Conservation (phyloP, 2,888 invertebrate species). For the Abrostola tripartita region DNA sequence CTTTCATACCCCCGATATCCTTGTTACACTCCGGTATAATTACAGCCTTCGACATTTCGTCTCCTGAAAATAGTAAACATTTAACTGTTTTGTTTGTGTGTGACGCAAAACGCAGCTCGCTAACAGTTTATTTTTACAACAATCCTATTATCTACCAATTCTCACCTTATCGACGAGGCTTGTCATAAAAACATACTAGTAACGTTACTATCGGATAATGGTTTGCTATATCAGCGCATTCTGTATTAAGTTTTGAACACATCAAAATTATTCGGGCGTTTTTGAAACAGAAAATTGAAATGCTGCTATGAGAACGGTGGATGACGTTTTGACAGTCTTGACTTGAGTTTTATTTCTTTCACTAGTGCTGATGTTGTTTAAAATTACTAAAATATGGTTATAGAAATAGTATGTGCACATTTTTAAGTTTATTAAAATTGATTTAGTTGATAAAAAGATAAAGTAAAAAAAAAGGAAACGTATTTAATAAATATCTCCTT, state of each 20-base stretch:
- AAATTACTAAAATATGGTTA: neutral
- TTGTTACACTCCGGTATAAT: conserved; percentile 80
- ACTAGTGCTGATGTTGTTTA: conserved; percentile 25
- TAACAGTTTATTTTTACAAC: conserved; percentile 78
- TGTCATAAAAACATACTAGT: conserved; percentile 80
- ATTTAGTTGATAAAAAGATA: no score
- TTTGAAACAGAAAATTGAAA: conserved; percentile 72
- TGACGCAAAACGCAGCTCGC: conserved; percentile 75
- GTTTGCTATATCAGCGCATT: conserved; percentile 66
- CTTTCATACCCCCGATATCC: conserved; percentile 77
- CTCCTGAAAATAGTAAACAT: conserved; percentile 80
- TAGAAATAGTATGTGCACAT: no score
- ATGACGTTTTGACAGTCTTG: conserved; percentile 66
- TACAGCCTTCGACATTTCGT: conserved; percentile 83
- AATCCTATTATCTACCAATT: conserved; percentile 21
- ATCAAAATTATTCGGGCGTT: conserved; percentile 61
- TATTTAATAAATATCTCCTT: neutral
- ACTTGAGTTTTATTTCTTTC: conserved; percentile 22
- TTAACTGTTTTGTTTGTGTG: conserved; percentile 83
- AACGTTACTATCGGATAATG: conserved; percentile 42
- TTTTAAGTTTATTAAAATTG: no score
- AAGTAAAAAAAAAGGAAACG: no score
- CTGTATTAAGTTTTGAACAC: conserved; percentile 58
- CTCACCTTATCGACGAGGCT: conserved; percentile 67
- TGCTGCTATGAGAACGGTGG: conserved; percentile 62